Evolutionary conservation across 2,797 vertebrate species (phyloP).

Genomic region (Microtus californicus): DNA sequence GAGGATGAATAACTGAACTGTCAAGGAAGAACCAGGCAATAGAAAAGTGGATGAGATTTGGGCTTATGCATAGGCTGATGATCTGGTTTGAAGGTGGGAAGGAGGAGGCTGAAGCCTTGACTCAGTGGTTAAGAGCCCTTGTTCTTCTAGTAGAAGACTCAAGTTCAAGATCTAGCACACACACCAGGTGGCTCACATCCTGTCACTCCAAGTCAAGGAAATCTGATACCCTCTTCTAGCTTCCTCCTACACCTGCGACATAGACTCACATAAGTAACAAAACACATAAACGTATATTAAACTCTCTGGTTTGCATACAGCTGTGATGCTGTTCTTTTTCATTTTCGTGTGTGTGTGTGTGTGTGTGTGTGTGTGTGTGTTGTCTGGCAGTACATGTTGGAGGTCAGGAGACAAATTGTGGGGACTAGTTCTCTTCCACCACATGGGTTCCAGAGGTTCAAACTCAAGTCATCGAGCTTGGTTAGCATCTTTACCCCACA

Average conservation of each 20-base stretch:
- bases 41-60: neutral
- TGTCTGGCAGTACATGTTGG: neutral
- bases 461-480: neutral
- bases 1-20: conserved; percentile 34
- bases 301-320: neutral
- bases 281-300: too few species aligned
- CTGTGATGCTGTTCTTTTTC: neutral
- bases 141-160: neutral
- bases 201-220: conserved; percentile 27
- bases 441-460: too few species aligned
- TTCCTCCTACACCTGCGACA: neutral
- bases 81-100: neutral
- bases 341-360: neutral
- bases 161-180: neutral
- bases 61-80: neutral
- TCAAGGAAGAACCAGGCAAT: neutral
- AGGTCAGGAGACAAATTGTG: neutral
- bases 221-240: too few species aligned
- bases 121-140: neutral
- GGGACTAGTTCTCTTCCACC: neutral
- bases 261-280: neutral
- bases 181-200: neutral
- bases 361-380: neutral
- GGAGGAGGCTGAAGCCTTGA: neutral
- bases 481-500: neutral